Conservation (phyloP, 2,888 invertebrate species). For the Cephus rjabovi region DNA sequence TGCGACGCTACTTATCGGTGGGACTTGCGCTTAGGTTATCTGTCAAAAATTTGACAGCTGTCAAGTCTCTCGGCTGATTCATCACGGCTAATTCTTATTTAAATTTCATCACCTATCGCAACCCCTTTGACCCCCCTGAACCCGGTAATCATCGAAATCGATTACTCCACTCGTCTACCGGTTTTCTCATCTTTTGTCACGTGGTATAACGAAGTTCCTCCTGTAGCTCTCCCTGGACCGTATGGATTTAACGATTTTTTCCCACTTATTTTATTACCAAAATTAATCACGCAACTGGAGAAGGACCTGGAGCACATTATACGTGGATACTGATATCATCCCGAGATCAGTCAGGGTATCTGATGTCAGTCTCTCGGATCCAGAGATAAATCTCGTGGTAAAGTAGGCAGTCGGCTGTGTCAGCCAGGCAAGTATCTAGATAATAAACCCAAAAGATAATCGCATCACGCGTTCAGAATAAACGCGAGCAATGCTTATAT, state of each 20-base stretch:
- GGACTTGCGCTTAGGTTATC: not conserved
- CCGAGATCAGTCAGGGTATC: not conserved
- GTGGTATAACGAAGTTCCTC: not conserved
- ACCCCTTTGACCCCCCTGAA: not conserved
- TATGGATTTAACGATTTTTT: not conserved
- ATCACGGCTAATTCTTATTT: constrained; percentile 60
- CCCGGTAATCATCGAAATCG: constrained; percentile 20
- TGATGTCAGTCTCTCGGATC: not conserved
- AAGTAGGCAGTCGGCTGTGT: not conserved
- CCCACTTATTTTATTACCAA: not conserved
- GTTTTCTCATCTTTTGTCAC: constrained; percentile 18
- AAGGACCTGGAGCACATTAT: not conserved
- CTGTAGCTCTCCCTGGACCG: not conserved
- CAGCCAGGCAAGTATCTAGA: not conserved
- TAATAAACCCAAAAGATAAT: constrained; percentile 1
- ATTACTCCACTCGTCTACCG: constrained; percentile 26
- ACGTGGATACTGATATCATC: not conserved
- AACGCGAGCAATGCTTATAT: not conserved
- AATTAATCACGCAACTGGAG: not conserved
- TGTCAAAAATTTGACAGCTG: not conserved
- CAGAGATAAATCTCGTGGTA: not conserved
- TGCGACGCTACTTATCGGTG: not conserved
- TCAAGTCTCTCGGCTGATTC: not conserved
- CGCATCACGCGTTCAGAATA: constrained; percentile 5
- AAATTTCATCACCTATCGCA: constrained; percentile 47